Conservation (phyloP, 30 jellyfish, hydroid and myxozoan genomes). For the Catostylus mosaicus region DNA sequence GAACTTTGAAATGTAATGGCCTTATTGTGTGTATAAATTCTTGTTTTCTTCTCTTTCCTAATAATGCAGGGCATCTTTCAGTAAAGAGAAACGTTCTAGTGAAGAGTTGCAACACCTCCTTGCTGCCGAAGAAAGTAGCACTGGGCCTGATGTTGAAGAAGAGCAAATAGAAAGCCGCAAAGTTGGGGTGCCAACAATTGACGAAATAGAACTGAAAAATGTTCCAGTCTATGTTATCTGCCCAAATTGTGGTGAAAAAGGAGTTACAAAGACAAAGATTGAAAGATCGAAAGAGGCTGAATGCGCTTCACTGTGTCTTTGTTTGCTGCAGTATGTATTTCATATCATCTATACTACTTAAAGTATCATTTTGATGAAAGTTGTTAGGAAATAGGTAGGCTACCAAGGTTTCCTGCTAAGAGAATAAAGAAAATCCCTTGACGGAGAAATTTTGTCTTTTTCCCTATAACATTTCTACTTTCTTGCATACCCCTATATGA, state of each 20-base stretch:
- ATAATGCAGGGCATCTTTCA: slow-evolving; percentile 14
- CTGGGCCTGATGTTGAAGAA: slow-evolving; percentile 21
- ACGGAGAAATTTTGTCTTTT: no score
- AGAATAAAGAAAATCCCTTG: no score
- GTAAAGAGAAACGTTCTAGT: slow-evolving; percentile 45
- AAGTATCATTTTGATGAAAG: neutral
- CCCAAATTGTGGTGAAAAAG: slow-evolving; percentile 78
- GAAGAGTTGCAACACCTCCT: slow-evolving; percentile 40
- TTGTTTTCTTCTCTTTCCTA: no score
- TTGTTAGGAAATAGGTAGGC: no score
- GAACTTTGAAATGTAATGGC: no score
- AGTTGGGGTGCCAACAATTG: slow-evolving; percentile 80
- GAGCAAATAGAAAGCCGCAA: slow-evolving; percentile 12
- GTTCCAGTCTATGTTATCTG: slow-evolving; percentile 86
- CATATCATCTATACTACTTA: neutral
- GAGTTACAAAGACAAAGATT: slow-evolving; percentile 74
- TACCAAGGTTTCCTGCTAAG: no score
- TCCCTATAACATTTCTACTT: no score
- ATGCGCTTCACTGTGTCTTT: slow-evolving; percentile 52
- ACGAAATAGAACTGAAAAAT: slow-evolving; percentile 73
- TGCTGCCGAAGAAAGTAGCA: slow-evolving; percentile 14
- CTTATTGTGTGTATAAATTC: no score
- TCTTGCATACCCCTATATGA: no score
- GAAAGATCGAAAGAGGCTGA: slow-evolving; percentile 68
- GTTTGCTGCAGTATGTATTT: slow-evolving; percentile 65